phyloP scores from a whole-genome alignment of 1,140 invertebrate genomes.

The Argopecten irradians region DNA sequence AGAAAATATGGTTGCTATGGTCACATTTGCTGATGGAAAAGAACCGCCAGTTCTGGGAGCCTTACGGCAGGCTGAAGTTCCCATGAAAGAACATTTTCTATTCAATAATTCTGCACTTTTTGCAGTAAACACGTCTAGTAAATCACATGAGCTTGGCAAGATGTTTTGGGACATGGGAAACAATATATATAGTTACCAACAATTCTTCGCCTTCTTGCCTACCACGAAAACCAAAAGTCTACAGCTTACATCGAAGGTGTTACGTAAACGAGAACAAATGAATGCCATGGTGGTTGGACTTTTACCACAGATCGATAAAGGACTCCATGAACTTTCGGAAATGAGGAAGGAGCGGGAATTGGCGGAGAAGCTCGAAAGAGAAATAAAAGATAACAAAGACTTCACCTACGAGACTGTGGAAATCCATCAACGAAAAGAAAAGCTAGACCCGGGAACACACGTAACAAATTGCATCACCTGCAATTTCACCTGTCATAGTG shows the following conservation, averaged over 20 bases:
- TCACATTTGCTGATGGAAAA: conserved; percentile 62
- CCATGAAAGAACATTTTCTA: conserved; percentile 38
- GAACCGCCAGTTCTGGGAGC: conserved; percentile 52
- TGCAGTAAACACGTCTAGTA: conserved; percentile 19
- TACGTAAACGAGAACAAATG: conserved; percentile 36
- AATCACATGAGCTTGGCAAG: not conserved
- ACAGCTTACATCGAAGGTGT: conserved; percentile 47
- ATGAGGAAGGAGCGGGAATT: conserved; percentile 38
- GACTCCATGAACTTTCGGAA: conserved; percentile 31
- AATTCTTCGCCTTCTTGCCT: conserved; percentile 47
- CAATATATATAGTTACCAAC: conserved; percentile 39
- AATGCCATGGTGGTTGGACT: conserved; percentile 41
- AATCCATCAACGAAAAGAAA: conserved; percentile 25
- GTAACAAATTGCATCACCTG: conserved; percentile 59
- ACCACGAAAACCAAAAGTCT: conserved; percentile 46
- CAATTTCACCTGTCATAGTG: conserved; percentile 56
- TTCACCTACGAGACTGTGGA: conserved; percentile 43
- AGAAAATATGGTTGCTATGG: conserved; percentile 57
- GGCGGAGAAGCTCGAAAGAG: conserved; percentile 40
- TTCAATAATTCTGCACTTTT: conserved; percentile 57
- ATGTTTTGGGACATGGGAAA: conserved; percentile 59
- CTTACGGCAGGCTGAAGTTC: conserved; percentile 49
- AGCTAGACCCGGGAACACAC: conserved; percentile 41
- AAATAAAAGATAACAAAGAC: conserved; percentile 55
- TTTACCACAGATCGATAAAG: conserved; percentile 36